phyloP scores from a whole-genome alignment of 2,888 invertebrate species.

The Cantharis rustica region DNA sequence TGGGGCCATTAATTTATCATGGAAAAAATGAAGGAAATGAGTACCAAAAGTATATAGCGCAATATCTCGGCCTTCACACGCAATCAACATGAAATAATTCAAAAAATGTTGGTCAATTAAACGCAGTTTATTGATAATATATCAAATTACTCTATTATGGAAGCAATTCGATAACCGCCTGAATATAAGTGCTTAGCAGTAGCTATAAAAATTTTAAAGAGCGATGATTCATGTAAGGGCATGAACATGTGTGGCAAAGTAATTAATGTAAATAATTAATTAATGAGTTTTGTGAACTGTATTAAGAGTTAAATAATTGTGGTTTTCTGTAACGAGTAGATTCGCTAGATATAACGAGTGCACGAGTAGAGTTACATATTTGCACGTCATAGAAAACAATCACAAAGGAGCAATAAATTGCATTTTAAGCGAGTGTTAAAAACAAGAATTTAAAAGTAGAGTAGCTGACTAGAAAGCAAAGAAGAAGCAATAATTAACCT shows the following conservation, averaged over 20 bases:
- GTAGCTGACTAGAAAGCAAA: neutral
- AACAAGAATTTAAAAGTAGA: neutral
- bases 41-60: neutral
- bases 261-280: conserved; percentile 11
- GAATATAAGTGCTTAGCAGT: neutral
- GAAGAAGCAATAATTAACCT: neutral
- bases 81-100: neutral
- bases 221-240: conserved; percentile 4
- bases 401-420: neutral
- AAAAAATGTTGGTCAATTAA: neutral
- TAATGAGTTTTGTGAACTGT: conserved; percentile 2
- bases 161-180: neutral
- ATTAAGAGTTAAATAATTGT: neutral
- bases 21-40: neutral
- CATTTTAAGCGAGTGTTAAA: neutral
- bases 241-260: neutral
- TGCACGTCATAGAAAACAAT: neutral
- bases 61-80: neutral
- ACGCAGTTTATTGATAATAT: neutral
- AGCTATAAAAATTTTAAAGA: neutral
- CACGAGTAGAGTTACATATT: neutral
- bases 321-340: neutral
- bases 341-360: neutral
- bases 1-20: neutral
- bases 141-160: neutral